Evolutionary conservation across 2,888 invertebrate species (phyloP), one percentile per base, ranked within the genome.

Genomic region (Temnothorax ravouxi): DNA sequence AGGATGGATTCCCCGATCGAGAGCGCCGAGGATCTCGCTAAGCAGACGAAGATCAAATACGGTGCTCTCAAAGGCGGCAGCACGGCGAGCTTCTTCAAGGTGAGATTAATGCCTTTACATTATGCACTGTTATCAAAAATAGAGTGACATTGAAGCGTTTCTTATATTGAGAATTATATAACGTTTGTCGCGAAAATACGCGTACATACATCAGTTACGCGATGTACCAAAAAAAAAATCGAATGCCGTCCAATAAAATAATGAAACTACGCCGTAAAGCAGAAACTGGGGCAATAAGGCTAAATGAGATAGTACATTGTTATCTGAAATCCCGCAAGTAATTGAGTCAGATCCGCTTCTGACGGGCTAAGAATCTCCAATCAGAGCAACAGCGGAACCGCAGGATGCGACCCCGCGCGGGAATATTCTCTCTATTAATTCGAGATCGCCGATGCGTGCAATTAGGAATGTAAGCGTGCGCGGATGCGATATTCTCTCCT

Each of bases 11-110:
- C 97, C 59, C 98, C 98, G 2, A 99, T 99, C 85, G 97, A 97
- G 93, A 97, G 97, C 92, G 99, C 98, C 0, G 99, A 99, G 93
- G 99, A 99, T 95, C 96, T 99, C 84, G 98, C 98, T 0, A 97
- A 97, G 92, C 99, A 99, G 95, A 98, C 97, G n/a, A 98, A 98
- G 95, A 99, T 99, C 89, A 99, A 99, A 95, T 99, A 99, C 94
- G 99, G 99, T 5, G 97, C 97, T n/a, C 95, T 99, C n/a, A 92
- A 94, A 56, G 98, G 97, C 29, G 99, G 99, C 21, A 98, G 99
- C 5, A 99, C 99, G 0, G 96, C 97, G 92, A 96, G 97, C 0
- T 99, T 99, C 95, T 99, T 99, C 93, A 97, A 97, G 96, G 98
- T 98, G 95, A 93, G 93, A 87, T 61, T 74, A 25, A 67, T 5